These are phyloP conservation scores for Toxostoma redivivum DNA, from an alignment of 2,113 vertebrate species.

Conservation along the genomic window DNA sequence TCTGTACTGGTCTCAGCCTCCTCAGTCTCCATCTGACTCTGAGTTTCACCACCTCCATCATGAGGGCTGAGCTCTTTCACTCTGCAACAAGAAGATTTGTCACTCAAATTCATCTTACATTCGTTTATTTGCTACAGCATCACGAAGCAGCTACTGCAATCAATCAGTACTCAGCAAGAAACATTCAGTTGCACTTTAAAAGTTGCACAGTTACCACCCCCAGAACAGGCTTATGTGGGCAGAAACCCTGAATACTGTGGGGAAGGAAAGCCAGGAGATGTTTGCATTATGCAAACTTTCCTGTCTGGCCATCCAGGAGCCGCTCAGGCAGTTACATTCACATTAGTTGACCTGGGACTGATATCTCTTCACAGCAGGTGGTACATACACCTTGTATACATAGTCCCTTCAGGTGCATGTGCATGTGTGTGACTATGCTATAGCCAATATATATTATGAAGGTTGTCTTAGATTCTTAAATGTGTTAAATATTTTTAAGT, in stretches of 20 bases:
- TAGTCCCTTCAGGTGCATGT: neutral
- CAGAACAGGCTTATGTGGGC: neutral
- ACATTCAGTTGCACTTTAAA: neutral
- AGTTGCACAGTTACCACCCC: neutral
- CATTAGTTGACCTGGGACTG: neutral
- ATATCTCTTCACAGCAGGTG: neutral
- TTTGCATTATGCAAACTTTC: neutral
- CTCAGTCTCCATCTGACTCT: conserved; percentile 73
- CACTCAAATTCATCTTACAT: neutral
- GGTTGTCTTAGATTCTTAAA: neutral
- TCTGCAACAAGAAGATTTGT: conserved; percentile 54
- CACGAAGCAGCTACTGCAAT: conserved; percentile 46
- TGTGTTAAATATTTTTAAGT: neutral
- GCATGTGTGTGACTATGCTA: neutral
- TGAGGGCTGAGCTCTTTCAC: conserved; percentile 78
- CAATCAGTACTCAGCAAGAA: neutral
- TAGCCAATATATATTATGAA: neutral
- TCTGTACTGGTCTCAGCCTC: conserved; percentile 22
- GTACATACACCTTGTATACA: neutral
- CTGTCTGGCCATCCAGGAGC: neutral
- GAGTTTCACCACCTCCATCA: conserved; percentile 56
- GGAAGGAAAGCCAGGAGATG: neutral
- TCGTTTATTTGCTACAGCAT: neutral
- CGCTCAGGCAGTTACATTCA: neutral
- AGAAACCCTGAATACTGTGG: neutral